A percentile compares a stretch with the other conserved stretches of the same genome.
Conservation (phyloP, 1,140 invertebrate genomes). For the Lordiphosa stackelbergi region DNA sequence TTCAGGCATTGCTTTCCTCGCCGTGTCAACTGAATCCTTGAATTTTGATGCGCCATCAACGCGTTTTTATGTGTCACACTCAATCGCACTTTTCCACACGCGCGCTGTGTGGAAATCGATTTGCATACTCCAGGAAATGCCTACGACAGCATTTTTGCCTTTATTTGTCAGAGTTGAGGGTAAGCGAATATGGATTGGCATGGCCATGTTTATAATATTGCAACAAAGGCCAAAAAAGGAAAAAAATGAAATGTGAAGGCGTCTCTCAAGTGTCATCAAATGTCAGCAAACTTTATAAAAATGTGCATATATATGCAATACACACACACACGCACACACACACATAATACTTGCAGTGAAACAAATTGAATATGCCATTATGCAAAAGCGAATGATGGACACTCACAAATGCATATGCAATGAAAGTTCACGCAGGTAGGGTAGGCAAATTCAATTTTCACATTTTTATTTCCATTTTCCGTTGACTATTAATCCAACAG, state of each 20-base stretch:
- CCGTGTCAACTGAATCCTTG: slow-evolving; percentile 43
- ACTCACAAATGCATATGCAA: background rate
- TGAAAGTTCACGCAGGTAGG: background rate
- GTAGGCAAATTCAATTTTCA: slow-evolving; percentile 4
- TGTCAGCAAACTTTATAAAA: slow-evolving; percentile 63
- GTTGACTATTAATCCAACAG: too few species aligned
- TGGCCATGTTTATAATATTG: slow-evolving; percentile 46
- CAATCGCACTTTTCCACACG: slow-evolving; percentile 45
- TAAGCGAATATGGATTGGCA: slow-evolving; percentile 8
- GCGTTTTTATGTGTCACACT: slow-evolving; percentile 42
- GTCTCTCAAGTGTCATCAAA: slow-evolving; percentile 60
- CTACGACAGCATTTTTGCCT: slow-evolving; percentile 57
- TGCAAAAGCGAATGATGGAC: slow-evolving; percentile 9
- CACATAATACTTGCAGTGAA: background rate
- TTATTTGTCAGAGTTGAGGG: slow-evolving; percentile 13
- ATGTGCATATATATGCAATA: slow-evolving; percentile 28
- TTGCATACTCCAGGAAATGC: slow-evolving; percentile 67
- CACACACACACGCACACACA: too few species aligned
- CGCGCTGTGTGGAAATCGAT: slow-evolving; percentile 49
- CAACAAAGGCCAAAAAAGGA: slow-evolving; percentile 11
- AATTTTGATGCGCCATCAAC: slow-evolving; percentile 54
- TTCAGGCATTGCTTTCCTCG: slow-evolving; percentile 2
- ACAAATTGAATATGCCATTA: slow-evolving; percentile 23
- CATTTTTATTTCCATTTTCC: too few species aligned
- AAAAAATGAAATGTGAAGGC: background rate